Evolutionary conservation across 2,797 vertebrate genomes (phyloP).

Genomic region (Scolopax bukidnonensis): DNA sequence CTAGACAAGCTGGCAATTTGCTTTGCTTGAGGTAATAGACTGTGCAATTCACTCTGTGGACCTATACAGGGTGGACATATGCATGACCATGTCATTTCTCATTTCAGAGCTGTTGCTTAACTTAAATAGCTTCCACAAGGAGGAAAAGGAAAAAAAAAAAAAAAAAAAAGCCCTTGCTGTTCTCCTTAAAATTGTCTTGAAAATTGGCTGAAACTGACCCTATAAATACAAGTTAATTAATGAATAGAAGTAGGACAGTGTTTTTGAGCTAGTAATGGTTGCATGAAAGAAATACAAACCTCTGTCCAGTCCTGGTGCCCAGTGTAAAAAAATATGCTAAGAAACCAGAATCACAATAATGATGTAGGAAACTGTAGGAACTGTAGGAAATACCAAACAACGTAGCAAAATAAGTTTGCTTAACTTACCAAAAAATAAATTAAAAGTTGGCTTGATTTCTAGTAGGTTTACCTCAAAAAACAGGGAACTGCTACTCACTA

Average conservation of each 20-base stretch:
- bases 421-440: not conserved
- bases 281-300: not conserved
- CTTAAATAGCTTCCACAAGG: not conserved
- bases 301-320: not conserved
- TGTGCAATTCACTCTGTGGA: conserved; percentile 10
- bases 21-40: conserved; percentile 47
- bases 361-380: too few relatives aligned
- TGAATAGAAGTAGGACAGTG: not conserved
- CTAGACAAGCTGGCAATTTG: conserved; percentile 51
- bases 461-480: not conserved
- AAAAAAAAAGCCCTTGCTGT: not conserved
- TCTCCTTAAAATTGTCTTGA: not conserved
- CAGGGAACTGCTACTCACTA: not conserved
- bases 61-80: conserved; percentile 17
- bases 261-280: not conserved
- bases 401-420: not conserved
- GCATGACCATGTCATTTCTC: conserved; percentile 20
- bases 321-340: rapidly evolving
- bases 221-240: not conserved
- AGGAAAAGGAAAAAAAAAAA: too few relatives aligned
- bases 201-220: not conserved
- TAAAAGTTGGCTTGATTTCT: not conserved
- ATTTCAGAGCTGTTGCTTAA: conserved; percentile 4
- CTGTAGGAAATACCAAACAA: not conserved
- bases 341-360: not conserved